phyloP scores from a whole-genome alignment of 2,113 vertebrate species.

The Caloenas nicobarica region DNA sequence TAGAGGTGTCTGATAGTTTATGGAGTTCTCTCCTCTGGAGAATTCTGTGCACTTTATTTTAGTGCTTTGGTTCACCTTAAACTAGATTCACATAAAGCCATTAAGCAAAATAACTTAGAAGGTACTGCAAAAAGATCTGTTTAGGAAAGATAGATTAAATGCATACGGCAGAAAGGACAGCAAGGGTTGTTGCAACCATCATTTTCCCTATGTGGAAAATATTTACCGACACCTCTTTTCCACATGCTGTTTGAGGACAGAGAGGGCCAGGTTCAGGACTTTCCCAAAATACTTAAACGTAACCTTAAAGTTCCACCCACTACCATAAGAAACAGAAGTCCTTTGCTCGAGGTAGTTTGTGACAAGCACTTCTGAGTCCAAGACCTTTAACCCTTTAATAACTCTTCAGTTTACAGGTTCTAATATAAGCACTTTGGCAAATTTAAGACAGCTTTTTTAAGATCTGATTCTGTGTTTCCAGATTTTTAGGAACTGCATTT shows the following conservation, averaged over 20 bases:
- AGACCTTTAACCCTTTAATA: not conserved
- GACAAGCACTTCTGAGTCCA: not conserved
- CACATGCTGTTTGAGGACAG: not conserved
- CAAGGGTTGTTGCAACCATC: fast-evolving
- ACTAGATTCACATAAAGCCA: not conserved
- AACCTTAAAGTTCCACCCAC: not conserved
- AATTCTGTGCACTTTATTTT: not conserved
- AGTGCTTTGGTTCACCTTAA: not conserved
- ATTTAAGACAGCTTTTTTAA: not conserved
- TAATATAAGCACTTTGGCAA: not conserved
- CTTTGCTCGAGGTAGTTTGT: not conserved
- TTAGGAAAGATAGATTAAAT: not conserved
- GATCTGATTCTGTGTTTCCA: not conserved
- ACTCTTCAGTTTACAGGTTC: not conserved
- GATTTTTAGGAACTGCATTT: not conserved
- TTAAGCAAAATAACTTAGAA: not conserved
- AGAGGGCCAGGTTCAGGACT: not conserved
- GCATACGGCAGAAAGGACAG: not conserved
- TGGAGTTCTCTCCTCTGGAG: not conserved
- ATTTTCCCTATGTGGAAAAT: not conserved
- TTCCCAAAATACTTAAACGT: not conserved
- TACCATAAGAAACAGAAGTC: not conserved
- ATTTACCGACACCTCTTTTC: not conserved
- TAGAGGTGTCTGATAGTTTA: not conserved
- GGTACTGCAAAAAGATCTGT: not conserved